Evolutionary conservation across 2,113 vertebrate genomes (phyloP), one percentile per base, ranked within the genome.

Genomic region (Halcyon senegalensis): DNA sequence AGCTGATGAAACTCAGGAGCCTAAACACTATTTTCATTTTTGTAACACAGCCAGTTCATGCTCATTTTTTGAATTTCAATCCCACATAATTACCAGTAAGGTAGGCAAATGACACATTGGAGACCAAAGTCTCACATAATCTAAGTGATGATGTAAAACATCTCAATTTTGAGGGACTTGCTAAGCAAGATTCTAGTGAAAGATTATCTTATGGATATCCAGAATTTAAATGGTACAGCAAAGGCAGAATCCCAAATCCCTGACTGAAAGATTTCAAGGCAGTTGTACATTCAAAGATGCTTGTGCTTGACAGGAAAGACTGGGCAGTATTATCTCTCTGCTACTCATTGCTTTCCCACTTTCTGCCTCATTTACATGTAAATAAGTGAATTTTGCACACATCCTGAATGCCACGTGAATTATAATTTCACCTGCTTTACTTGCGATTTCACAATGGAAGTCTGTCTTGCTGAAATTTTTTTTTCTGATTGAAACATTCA

Each of bases 301-400:
- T 93, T 78, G 28, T 46, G 35, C 43, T 84, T 84, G 58, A 84
- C 73, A 87, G 76, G 43, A 84, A 84, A 48, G 21, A 55, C 21
- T 56, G 60, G 73, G 33, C 48, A 81, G 80, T 18, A 63, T 92
- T 92, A 84, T 93, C 66, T 84, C 72, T 69, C 41, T 75, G 44
- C 53, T 84, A 30, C 44, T 93, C 58, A 58, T 44, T 87, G 86
- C 31, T 92, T 90, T 90, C 64, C 56, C 44, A 75, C 75, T 63
- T 8, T 55, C 46, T 86, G 64, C 33, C 68, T 89, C 80, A 96
- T 90, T 92, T 79, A 72, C 46, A 91, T 84, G 27, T 79, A 92
- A 91, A 87, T 84, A 95, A 87, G 21, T 84, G 53, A 75, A 91
- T 93, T 93, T 89, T 94, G 58, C 48, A 84, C 56, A 66, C 19